Conservation (phyloP, 2,113 vertebrate species). For the Platichthys stellatus region DNA sequence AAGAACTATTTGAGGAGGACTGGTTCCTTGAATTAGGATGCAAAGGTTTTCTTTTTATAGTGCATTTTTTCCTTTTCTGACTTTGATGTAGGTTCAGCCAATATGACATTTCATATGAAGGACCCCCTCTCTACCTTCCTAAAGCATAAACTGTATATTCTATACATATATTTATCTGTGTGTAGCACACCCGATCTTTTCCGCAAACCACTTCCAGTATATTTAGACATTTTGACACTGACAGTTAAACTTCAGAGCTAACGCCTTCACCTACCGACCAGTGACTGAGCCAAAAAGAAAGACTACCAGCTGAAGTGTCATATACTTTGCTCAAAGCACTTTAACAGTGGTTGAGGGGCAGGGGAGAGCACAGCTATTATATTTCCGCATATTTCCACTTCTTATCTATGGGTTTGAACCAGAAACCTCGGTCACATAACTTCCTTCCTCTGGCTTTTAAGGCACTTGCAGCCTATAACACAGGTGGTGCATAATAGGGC, state of each 20-base stretch:
- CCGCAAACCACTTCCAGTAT: too few relatives aligned
- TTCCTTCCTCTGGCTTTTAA: not conserved
- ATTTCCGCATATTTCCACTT: not conserved
- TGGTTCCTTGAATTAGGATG: too few relatives aligned
- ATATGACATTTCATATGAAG: too few relatives aligned
- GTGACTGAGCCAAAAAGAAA: not conserved
- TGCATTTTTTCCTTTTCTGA: not conserved
- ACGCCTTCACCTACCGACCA: not conserved
- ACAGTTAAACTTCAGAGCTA: not conserved
- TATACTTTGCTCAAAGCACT: constrained; percentile 3
- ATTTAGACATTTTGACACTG: not conserved
- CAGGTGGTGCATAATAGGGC: not conserved
- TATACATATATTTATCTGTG: too few relatives aligned
- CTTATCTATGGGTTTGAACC: not conserved
- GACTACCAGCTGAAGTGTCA: not conserved
- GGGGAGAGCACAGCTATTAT: not conserved
- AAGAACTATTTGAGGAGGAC: too few relatives aligned
- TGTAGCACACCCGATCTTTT: too few relatives aligned
- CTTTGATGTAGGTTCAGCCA: not conserved
- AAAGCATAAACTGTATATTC: not conserved
- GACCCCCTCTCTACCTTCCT: not conserved
- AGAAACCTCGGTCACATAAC: not conserved
- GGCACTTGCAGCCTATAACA: not conserved
- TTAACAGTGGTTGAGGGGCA: not conserved
- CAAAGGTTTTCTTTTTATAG: not conserved